These are phyloP conservation scores for Apeltes quadracus DNA, from an alignment of 2,113 vertebrate genomes.

Conservation along the genomic window DNA sequence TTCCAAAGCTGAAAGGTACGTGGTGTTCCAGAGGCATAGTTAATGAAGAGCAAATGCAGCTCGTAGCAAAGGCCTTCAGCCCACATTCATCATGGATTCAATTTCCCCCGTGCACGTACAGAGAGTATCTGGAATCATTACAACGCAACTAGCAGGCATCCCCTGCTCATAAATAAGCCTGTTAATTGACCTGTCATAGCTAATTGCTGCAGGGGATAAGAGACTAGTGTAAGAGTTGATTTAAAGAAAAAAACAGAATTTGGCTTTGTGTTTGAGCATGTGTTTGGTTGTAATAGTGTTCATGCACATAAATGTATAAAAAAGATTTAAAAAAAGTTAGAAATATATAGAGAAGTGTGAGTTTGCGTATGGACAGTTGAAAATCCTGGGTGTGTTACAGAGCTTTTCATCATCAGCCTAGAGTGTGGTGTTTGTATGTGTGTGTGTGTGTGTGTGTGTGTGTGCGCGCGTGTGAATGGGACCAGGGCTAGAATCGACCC, in stretches of 20 bases:
- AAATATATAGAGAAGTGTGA: constrained; percentile 11
- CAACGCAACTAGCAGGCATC: constrained; percentile 71
- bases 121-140: constrained; percentile 77
- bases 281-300: constrained; percentile 26
- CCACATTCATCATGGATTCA: constrained; percentile 77
- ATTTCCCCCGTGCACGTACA: constrained; percentile 68
- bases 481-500: constrained; percentile 39
- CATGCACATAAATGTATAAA: constrained; percentile 15
- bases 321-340: neutral
- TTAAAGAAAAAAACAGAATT: constrained; percentile 39
- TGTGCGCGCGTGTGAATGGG: neutral
- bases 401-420: constrained; percentile 49
- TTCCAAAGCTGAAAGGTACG: constrained; percentile 56
- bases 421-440: constrained; percentile 3
- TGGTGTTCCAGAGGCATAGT: constrained; percentile 56
- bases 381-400: constrained; percentile 37
- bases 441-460: neutral
- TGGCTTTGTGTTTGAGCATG: constrained; percentile 23
- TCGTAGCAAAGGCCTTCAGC: constrained; percentile 58
- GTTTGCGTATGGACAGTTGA: constrained; percentile 10
- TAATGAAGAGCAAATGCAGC: constrained; percentile 70
- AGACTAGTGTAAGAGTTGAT: constrained; percentile 36
- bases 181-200: constrained; percentile 80
- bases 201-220: constrained; percentile 76
- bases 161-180: constrained; percentile 74